Evolutionary conservation across 1,140 invertebrate species (phyloP).

Genomic region (Drosophila hydei): DNA sequence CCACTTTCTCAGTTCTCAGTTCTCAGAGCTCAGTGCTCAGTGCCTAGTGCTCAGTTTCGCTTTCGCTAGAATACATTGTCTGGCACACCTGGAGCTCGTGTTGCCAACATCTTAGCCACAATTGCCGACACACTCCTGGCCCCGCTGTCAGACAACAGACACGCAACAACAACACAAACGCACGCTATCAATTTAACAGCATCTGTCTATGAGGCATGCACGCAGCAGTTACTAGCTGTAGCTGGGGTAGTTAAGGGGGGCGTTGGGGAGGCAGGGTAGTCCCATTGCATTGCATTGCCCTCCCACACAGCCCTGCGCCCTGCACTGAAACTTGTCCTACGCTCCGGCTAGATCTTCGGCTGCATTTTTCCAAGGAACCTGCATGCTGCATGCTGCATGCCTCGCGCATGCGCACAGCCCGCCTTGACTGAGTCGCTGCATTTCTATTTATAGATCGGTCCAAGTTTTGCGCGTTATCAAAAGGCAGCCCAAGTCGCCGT

Average conservation of each 20-base stretch:
- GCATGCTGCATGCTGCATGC: slow-evolving; percentile 40
- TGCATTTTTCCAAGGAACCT: slow-evolving; percentile 76
- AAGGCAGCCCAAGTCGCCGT: slow-evolving; percentile 44
- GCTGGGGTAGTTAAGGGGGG: not conserved
- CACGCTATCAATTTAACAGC: slow-evolving; percentile 80
- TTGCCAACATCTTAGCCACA: slow-evolving; percentile 34
- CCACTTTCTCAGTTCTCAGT: slow-evolving; percentile 29
- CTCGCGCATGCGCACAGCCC: slow-evolving; percentile 34
- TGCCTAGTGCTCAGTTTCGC: slow-evolving; percentile 32
- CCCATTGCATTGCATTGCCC: slow-evolving; percentile 21
- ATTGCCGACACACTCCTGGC: slow-evolving; percentile 26
- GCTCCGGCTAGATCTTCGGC: slow-evolving; percentile 1
- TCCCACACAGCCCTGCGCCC: slow-evolving; percentile 48
- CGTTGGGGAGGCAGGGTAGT: not conserved
- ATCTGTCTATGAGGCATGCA: slow-evolving; percentile 77
- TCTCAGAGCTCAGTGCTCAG: not conserved
- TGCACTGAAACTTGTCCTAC: slow-evolving; percentile 42
- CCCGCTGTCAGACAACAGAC: slow-evolving; percentile 37
- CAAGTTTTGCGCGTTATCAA: slow-evolving; percentile 44
- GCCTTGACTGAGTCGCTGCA: slow-evolving; percentile 1
- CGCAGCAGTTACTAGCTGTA: not conserved
- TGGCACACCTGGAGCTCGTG: slow-evolving; percentile 49
- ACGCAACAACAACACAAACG: slow-evolving; percentile 51
- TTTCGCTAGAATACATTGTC: slow-evolving; percentile 43
- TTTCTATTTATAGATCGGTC: slow-evolving; percentile 64